These are phyloP conservation scores for Drosophila bipectinata DNA, from an alignment of 1,140 invertebrate genomes.

Conservation along the genomic window DNA sequence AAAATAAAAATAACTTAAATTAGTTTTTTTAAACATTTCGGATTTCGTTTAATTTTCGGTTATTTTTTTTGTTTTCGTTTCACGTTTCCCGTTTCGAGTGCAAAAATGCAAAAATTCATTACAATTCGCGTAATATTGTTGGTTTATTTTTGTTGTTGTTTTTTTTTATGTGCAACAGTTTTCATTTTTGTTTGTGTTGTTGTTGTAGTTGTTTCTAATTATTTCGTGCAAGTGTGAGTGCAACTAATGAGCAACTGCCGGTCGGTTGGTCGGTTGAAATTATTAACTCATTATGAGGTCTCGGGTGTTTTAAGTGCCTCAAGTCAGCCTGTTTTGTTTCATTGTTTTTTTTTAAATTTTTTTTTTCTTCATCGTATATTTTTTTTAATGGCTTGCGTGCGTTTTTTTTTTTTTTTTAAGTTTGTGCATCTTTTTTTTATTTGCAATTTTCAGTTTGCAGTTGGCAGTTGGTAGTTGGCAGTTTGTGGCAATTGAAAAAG, in stretches of 20 bases:
- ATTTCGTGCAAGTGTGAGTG: constrained; percentile 32
- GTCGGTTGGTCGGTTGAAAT: constrained; percentile 32
- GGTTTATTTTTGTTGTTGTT: constrained; percentile 14
- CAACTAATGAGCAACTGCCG: constrained; percentile 67
- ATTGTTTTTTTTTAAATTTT: constrained; percentile 10
- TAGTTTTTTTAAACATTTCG: constrained; percentile 3
- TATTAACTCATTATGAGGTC: constrained; percentile 57
- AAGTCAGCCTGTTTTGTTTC: constrained; percentile 52
- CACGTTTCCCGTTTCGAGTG: constrained; percentile 31
- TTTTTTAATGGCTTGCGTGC: constrained; percentile 56
- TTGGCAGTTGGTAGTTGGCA: constrained; percentile 8
- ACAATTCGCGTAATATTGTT: constrained; percentile 70
- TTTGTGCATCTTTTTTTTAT: constrained; percentile 13
- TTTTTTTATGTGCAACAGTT: constrained; percentile 49
- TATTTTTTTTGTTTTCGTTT: not conserved
- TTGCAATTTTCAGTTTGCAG: constrained; percentile 9
- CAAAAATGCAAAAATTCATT: constrained; percentile 49
- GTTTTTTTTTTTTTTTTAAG: constrained; percentile 38
- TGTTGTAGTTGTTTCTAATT: constrained; percentile 45
- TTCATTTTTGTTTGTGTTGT: constrained; percentile 15
- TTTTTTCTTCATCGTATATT: constrained; percentile 12
- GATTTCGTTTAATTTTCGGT: no score
- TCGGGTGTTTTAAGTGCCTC: constrained; percentile 51
- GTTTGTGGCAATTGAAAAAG: constrained; percentile 34
- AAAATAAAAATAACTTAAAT: constrained; percentile 1